Evolutionary conservation across 2,113 vertebrate species (phyloP).

Genomic region (Holacanthus passer): DNA sequence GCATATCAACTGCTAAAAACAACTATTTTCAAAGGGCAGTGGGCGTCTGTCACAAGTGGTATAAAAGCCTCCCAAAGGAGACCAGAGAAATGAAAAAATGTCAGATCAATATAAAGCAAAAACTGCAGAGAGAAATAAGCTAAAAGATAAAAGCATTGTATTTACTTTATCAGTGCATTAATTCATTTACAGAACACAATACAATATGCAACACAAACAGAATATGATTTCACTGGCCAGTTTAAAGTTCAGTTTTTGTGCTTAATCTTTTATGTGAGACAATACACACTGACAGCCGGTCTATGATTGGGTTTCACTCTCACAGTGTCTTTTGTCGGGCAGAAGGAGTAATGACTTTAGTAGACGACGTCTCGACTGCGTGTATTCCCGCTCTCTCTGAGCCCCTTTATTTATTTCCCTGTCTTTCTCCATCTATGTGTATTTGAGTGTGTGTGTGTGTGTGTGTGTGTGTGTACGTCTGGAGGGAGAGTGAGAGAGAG

Average conservation of each 20-base stretch:
- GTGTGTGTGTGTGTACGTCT: neutral
- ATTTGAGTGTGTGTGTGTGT: constrained; percentile 11
- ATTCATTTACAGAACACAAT: neutral
- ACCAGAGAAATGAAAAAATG: constrained; percentile 1
- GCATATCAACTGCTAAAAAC: constrained; percentile 63
- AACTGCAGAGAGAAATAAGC: neutral
- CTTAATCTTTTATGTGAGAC: neutral
- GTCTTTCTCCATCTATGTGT: neutral
- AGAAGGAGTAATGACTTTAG: constrained; percentile 1
- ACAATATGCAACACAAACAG: neutral
- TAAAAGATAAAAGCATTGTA: neutral
- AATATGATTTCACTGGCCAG: neutral
- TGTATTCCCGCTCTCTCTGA: neutral
- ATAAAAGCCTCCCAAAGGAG: constrained; percentile 6
- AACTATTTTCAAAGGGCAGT: constrained; percentile 32
- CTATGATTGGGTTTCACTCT: neutral
- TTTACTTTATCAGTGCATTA: neutral
- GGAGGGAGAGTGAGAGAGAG: constrained; percentile 30
- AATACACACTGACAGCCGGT: neutral
- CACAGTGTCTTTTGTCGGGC: constrained; percentile 9
- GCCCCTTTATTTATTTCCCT: constrained; percentile 32
- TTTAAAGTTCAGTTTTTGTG: neutral
- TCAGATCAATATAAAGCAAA: neutral
- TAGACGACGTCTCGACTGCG: neutral
- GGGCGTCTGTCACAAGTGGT: constrained; percentile 29